Conservation (phyloP, 2,797 vertebrate species). For the Catostomus latipinnis region DNA sequence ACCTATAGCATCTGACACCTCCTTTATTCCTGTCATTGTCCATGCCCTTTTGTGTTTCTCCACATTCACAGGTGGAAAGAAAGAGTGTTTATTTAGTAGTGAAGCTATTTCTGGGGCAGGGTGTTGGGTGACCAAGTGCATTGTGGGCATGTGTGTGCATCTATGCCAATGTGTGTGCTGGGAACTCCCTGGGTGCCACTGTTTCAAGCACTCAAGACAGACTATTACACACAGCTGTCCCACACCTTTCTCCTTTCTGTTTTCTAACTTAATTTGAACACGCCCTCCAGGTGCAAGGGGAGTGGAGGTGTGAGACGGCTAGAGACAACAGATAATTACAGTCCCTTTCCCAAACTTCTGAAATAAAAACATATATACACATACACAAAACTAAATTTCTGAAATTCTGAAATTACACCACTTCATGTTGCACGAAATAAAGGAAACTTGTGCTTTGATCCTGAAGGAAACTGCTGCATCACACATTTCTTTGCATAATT, state of each 20-base stretch:
- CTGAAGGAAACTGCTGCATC: too few relatives aligned
- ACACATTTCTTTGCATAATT: too few relatives aligned
- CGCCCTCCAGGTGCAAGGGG: constrained; percentile 30
- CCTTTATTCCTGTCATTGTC: constrained; percentile 38
- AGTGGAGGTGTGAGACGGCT: constrained; percentile 43
- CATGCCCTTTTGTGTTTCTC: constrained; percentile 29
- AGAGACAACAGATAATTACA: constrained; percentile 31
- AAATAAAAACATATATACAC: not conserved
- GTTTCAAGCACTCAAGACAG: constrained; percentile 32
- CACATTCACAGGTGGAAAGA: constrained; percentile 35
- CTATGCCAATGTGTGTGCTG: not conserved
- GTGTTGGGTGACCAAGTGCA: constrained; percentile 26
- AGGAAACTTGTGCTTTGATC: too few relatives aligned
- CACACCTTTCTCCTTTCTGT: not conserved
- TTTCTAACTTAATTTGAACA: constrained; percentile 27
- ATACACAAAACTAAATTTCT: not conserved
- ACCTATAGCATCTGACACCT: constrained; percentile 52
- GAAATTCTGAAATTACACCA: too few relatives aligned
- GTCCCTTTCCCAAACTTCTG: not conserved
- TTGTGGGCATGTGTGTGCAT: constrained; percentile 26
- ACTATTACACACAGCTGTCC: constrained; percentile 40
- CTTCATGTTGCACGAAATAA: too few relatives aligned
- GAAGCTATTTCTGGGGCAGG: constrained; percentile 27
- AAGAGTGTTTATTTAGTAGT: constrained; percentile 31
- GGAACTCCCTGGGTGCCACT: constrained; percentile 29